Percentiles rank a stretch among this genome's conserved stretches.
phyloP scores from a whole-genome alignment of 1,140 invertebrate genomes.

The Pseudomyrmex dendroicus region DNA sequence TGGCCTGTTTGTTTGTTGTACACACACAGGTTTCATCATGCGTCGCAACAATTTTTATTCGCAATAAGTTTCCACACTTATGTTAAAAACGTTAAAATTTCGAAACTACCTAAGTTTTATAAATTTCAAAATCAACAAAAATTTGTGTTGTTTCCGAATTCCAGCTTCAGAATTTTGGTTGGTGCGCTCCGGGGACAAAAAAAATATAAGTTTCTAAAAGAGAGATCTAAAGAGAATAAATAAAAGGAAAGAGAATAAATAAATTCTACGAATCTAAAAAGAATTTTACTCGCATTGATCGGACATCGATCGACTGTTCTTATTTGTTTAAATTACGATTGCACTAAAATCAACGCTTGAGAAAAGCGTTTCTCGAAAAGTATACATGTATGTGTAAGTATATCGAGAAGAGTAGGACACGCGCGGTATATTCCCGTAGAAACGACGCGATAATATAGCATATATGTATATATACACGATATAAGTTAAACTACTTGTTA shows the following conservation, averaged over 20 bases:
- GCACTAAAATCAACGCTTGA: slow-evolving; percentile 49
- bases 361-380: too few species aligned
- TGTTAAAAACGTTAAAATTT: slow-evolving; percentile 19
- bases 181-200: slow-evolving; percentile 4
- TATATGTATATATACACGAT: slow-evolving; percentile 15
- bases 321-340: slow-evolving; percentile 63
- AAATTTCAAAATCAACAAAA: slow-evolving; percentile 15
- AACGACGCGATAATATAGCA: slow-evolving; percentile 1
- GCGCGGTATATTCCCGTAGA: slow-evolving; percentile 14
- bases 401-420: slow-evolving; percentile 9
- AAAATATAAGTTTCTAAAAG: neutral
- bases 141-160: neutral
- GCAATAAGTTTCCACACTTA: neutral
- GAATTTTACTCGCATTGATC: neutral
- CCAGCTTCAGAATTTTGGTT: slow-evolving; percentile 16
- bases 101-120: neutral
- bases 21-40: neutral
- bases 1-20: slow-evolving; percentile 10
- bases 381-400: neutral
- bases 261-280: neutral
- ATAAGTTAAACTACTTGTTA: slow-evolving; percentile 48
- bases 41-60: neutral
- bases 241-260: too few species aligned
- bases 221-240: too few species aligned
- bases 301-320: neutral